Evolutionary conservation across 2,888 invertebrate species (phyloP), one percentile per base, ranked within the genome.

Genomic region (Galerucella calmariensis): DNA sequence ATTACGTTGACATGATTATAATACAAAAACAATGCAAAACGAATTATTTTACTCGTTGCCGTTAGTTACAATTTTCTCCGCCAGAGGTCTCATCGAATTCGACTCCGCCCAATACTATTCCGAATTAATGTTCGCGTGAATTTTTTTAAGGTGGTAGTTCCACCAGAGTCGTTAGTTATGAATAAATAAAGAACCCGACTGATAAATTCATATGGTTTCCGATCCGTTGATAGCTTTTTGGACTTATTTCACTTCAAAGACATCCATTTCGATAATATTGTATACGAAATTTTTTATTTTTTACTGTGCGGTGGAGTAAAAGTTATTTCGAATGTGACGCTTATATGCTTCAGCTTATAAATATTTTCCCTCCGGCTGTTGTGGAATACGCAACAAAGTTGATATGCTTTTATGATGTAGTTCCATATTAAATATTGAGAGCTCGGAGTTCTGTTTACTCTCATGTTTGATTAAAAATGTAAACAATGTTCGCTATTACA

Each of bases 401-500:
- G 56, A 56, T 56, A 56, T 16, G 20, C n/a, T 56, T 56, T 56
- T 56, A 56, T 56, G 56, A 56, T 20, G 20, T 56, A 56, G 56
- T 56, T 56, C 56, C 56, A 56, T 56, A 16, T 56, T 56, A n/a
- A 41, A 62, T 62, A 62, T 62, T 62, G 62, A 62, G 41, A 62
- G n/a, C 62, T 62, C 41, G 6, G n/a, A 41, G 16, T 35, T 41
- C 16, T 62, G 62, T 41, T 41, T 27, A 16, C 46, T 46, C 63
- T 44, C 63, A 46, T 65, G 63, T 65, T 65, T 46, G 63, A 65
- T 65, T 65, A 65, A 48, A 65, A 65, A 65, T 46, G 63, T 65
- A 41, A 65, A 65, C 63, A 65, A 65, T 65, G 63, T 65, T 65
- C 63, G 63, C 63, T 65, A 65, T 65, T 65, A 65, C 44, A 46